These are phyloP conservation scores for Belonocnema kinseyi DNA, from an alignment of 1,140 invertebrate species.

Conservation along the genomic window DNA sequence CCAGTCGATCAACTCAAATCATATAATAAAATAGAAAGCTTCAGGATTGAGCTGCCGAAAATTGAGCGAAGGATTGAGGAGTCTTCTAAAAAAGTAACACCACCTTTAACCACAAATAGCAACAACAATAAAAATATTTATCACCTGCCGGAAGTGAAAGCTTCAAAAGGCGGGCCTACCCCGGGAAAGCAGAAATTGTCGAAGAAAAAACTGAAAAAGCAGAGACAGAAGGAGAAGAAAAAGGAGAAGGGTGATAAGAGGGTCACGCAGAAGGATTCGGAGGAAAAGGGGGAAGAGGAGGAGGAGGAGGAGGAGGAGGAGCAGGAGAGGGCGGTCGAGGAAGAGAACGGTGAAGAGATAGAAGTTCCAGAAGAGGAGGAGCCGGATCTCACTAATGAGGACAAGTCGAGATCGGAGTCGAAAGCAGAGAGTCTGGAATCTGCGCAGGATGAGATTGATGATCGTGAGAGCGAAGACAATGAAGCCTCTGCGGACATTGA, in stretches of 20 bases:
- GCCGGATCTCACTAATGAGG: no score
- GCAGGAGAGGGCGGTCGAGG: no score
- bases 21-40: not conserved
- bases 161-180: no score
- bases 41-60: not conserved
- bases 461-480: not conserved
- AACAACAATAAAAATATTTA: no score
- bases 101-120: not conserved
- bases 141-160: no score
- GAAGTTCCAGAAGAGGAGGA: not conserved
- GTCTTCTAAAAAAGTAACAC: not conserved
- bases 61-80: not conserved
- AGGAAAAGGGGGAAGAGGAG: not conserved
- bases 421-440: not conserved
- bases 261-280: not conserved
- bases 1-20: not conserved
- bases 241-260: not conserved
- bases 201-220: constrained; percentile 8
- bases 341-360: not conserved
- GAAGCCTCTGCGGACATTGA: not conserved
- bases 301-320: not conserved
- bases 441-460: not conserved
- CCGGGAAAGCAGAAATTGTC: not conserved
- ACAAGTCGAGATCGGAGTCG: not conserved
- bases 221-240: not conserved